Evolutionary conservation across 1,140 invertebrate genomes (phyloP).

Genomic region (Saccostrea echinata): DNA sequence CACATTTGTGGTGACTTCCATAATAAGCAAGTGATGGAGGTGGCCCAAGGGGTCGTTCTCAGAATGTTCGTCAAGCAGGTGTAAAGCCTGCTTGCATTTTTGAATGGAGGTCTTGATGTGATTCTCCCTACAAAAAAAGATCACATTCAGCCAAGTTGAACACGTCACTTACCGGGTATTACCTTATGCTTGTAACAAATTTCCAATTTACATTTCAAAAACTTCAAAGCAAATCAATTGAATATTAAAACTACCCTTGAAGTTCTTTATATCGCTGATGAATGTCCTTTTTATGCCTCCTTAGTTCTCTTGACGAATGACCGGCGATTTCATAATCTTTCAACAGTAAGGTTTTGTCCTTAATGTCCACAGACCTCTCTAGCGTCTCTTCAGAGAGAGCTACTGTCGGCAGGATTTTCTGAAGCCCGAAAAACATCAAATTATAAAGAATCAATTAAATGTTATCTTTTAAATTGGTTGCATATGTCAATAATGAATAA

Average conservation of each 20-base stretch:
- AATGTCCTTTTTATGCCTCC: slow-evolving; percentile 59
- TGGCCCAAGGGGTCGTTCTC: slow-evolving; percentile 33
- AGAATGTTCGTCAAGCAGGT: slow-evolving; percentile 40
- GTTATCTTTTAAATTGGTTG: not conserved
- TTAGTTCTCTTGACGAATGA: slow-evolving; percentile 54
- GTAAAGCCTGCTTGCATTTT: slow-evolving; percentile 53
- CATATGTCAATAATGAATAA: not conserved
- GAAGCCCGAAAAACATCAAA: not conserved
- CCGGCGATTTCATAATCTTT: slow-evolving; percentile 66
- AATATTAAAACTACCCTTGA: slow-evolving; percentile 5
- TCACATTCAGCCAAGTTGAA: not conserved
- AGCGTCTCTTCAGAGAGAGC: slow-evolving; percentile 53
- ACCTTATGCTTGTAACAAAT: too few species aligned
- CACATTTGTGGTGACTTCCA: slow-evolving; percentile 31
- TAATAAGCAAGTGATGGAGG: slow-evolving; percentile 30
- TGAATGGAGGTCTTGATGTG: slow-evolving; percentile 40
- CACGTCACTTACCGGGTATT: not conserved
- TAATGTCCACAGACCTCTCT: slow-evolving; percentile 50
- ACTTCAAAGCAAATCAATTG: not conserved
- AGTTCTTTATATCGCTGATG: slow-evolving; percentile 59
- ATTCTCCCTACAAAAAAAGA: slow-evolving; percentile 38
- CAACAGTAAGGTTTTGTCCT: slow-evolving; percentile 65
- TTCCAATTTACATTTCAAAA: too few species aligned
- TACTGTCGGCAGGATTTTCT: slow-evolving; percentile 64
- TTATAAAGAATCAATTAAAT: not conserved